Evolutionary conservation across 2,797 vertebrate species (phyloP), one percentile per base, ranked within the genome.

Genomic region (Acrocephalus scirpaceus): DNA sequence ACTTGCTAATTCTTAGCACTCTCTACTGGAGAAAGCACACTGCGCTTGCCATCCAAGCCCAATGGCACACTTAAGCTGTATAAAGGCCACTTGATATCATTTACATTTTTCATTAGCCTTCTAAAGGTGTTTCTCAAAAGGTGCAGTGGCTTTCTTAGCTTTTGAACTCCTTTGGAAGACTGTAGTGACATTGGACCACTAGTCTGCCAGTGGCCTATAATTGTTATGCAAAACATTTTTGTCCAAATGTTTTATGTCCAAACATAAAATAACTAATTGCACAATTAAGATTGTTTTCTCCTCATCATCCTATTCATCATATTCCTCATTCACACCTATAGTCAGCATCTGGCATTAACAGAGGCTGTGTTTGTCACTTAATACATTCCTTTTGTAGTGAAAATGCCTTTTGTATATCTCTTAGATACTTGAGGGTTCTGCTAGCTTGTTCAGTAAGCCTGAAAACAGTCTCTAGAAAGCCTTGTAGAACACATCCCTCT

Each of bases 261-360:
- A 83, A 92, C 69, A 38, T 75, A 89, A 92, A 67, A 36, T 81
- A 95, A 92, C 51, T 96, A 92, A 95, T 93, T 91, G 50, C 58
- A 82, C 61, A 65, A 69, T 95, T 90, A 62, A 88, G 74, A 66
- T 80, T 88, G 74, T 77, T 94, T 94, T 94, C 71, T 85, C 56
- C 36, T 90, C 66, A 10, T 67, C 51, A 36, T 61, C 53, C 57
- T 70, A 73, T 77, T 93, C 80, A 84, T 94, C 80, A 75, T 86
- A 60, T 30, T 91, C 70, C 42, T 91, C 64, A 50, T 73, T 61
- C 69, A 87, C 48, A 88, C 93, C 42, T 90, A 25, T 86, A 73
- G 74, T 76, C 54, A 73, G 65, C 72, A 90, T 69, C 88, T 92
- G 90, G 67, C 62, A 65, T 76, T 42, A 38, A 73, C 40, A 87